Evolutionary conservation across 2,797 vertebrate genomes (phyloP).

Genomic region (Cynodonichthys magdalenae): DNA sequence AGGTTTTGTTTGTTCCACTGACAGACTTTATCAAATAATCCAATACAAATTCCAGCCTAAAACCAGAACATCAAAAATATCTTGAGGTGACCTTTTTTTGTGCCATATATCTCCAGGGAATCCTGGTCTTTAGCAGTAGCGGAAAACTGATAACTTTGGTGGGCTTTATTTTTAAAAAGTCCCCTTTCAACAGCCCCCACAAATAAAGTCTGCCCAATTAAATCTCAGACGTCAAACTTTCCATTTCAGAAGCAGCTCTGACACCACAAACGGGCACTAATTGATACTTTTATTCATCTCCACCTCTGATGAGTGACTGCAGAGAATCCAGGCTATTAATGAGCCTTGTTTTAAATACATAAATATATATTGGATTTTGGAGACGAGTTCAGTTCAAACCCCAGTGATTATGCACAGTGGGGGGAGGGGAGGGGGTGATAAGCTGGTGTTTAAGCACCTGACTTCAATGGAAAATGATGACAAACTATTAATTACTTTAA

Average conservation of each 20-base stretch:
- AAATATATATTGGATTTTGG: slow-evolving; percentile 23
- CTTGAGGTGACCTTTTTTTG: slow-evolving; percentile 29
- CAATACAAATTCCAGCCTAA: too few relatives aligned
- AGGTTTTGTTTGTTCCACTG: neutral
- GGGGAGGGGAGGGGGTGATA: slow-evolving; percentile 39
- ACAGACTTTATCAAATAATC: neutral
- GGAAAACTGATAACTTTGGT: slow-evolving; percentile 45
- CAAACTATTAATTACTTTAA: slow-evolving; percentile 74
- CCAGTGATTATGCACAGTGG: slow-evolving; percentile 41
- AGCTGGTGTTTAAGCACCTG: slow-evolving; percentile 60
- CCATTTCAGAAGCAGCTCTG: slow-evolving; percentile 38
- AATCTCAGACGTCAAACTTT: slow-evolving; percentile 44
- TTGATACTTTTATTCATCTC: slow-evolving; percentile 56
- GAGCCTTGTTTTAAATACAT: slow-evolving; percentile 10
- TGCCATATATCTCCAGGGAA: slow-evolving; percentile 44
- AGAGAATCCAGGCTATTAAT: slow-evolving; percentile 37
- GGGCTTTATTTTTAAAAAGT: slow-evolving; percentile 59
- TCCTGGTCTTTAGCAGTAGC: slow-evolving; percentile 40
- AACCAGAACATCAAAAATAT: neutral
- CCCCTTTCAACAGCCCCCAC: slow-evolving; percentile 36
- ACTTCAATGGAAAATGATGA: slow-evolving; percentile 67
- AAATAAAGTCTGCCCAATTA: slow-evolving; percentile 56
- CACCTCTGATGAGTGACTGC: slow-evolving; percentile 42
- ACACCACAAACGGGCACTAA: slow-evolving; percentile 55
- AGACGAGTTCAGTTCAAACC: slow-evolving; percentile 45